phyloP scores from a whole-genome alignment of 1,140 invertebrate genomes.

The Tachypleus tridentatus region DNA sequence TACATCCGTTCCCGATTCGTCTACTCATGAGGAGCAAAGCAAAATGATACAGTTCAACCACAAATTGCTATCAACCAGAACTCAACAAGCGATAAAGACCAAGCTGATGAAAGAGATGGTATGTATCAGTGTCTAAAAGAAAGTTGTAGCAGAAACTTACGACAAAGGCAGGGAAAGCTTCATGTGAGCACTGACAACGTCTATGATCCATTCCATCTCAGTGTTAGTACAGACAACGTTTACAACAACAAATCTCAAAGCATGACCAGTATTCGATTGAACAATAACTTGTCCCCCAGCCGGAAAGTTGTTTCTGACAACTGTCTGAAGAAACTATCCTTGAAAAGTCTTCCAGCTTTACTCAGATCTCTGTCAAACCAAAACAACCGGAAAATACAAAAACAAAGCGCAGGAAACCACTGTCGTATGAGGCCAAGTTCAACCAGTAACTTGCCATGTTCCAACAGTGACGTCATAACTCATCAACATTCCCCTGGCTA shows the following conservation, averaged over 20 bases:
- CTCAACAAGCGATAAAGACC: slow-evolving; percentile 6
- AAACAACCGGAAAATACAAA: too few species aligned
- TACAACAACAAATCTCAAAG: slow-evolving; percentile 13
- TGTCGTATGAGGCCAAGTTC: too few species aligned
- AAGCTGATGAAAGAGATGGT: slow-evolving; percentile 11
- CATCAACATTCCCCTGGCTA: too few species aligned
- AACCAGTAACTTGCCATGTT: too few species aligned
- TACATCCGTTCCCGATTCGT: slow-evolving; percentile 5
- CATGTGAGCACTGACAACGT: too few species aligned
- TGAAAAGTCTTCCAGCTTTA: slow-evolving; percentile 10
- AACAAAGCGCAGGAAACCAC: too few species aligned
- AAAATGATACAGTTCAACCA: background rate
- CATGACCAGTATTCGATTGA: slow-evolving; percentile 9
- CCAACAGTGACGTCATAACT: too few species aligned
- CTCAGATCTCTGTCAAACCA: slow-evolving; percentile 22
- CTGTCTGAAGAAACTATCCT: slow-evolving; percentile 19
- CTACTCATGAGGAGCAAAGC: slow-evolving; percentile 6
- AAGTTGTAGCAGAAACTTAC: too few species aligned
- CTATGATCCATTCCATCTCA: too few species aligned
- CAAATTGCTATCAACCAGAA: background rate
- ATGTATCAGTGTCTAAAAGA: too few species aligned
- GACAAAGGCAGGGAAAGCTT: too few species aligned
- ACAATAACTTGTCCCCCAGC: slow-evolving; percentile 1
- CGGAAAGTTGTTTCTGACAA: slow-evolving; percentile 22
- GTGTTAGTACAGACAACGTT: slow-evolving; percentile 8